Evolutionary conservation across 2,888 invertebrate species (phyloP), one percentile per base, ranked within the genome.

Genomic region (Drosophila prostipennis): DNA sequence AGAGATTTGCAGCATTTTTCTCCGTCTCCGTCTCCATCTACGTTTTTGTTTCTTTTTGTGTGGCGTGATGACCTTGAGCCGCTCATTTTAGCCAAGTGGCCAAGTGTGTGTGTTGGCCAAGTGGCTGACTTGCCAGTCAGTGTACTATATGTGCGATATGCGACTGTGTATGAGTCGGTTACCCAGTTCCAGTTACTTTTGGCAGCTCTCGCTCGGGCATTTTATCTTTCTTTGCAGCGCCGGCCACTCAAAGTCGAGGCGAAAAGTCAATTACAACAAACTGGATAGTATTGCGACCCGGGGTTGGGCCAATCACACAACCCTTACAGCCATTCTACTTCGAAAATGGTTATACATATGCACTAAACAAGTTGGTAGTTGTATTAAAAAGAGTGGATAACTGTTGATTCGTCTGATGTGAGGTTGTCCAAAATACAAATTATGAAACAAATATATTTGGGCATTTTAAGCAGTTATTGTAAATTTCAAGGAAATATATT

Each of bases 31-130:
- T 54, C 37, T 53, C 26, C 58, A 56, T 54, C 37, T 53, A 14
- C 70, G 63, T 70, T 69, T 56, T 72, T 68, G 64, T 75, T 65
- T 59, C 70, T 72, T 48, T 72, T 84, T 76, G 86, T 78, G 75
- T 87, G 80, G 86, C 85, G 83, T 87, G 85, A 86, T 86, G 85
- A 86, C 85, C 85, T 86, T 86, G 85, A 86, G 85, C 87, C 80
- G 84, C 82, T 82, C 84, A 85, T 84, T 84, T 84, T 68, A 84
- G 75, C 87, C 76, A 82, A 85, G 76, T 79, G 78, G 72, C 75
- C 29, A 29, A 29, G 29, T 84, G 64, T 72, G 78, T 77, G 69
- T 78, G 69, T 58, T 70, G 57, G 60, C 49, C 56, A 48, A 70
- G 75, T 63, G 65, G 59, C 57, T 75, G 56, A 48, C 32, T 46